A percentile compares a stretch with the other conserved stretches of the same genome.
Evolutionary conservation across 2,113 vertebrate species (phyloP).

Genomic region (Hypanus sabinus): DNA sequence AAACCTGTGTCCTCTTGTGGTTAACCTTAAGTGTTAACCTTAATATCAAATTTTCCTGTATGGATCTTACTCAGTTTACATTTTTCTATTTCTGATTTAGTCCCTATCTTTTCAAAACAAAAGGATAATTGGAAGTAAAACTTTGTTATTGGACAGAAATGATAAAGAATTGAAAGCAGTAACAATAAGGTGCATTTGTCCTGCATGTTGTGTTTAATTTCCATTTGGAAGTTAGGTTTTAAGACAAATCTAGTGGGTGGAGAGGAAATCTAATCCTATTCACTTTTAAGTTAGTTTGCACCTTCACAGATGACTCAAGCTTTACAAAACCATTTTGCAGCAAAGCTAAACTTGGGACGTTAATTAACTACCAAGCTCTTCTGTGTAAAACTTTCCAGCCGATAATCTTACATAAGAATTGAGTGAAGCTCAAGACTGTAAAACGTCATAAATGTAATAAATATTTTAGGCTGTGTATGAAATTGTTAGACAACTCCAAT

Average conservation of each 20-base stretch:
- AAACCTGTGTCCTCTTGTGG: no score
- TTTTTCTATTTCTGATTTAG: not conserved
- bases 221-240: not conserved
- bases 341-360: not conserved
- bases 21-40: not conserved
- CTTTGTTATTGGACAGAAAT: not conserved
- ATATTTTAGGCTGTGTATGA: conserved; percentile 41
- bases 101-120: not conserved
- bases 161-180: not conserved
- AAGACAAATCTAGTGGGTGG: not conserved
- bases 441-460: conserved; percentile 16
- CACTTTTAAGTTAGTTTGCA: not conserved
- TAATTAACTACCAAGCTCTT: not conserved
- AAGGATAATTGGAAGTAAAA: not conserved
- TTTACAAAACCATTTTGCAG: not conserved
- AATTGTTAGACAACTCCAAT: conserved; percentile 44
- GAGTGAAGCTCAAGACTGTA: not conserved
- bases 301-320: not conserved
- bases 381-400: not conserved
- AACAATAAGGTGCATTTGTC: not conserved
- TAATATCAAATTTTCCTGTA: not conserved
- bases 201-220: not conserved
- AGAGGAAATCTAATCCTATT: not conserved
- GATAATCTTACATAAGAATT: no score
- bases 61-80: not conserved